phyloP scores from a whole-genome alignment of 2,113 vertebrate genomes.

The Charadrius vociferus region DNA sequence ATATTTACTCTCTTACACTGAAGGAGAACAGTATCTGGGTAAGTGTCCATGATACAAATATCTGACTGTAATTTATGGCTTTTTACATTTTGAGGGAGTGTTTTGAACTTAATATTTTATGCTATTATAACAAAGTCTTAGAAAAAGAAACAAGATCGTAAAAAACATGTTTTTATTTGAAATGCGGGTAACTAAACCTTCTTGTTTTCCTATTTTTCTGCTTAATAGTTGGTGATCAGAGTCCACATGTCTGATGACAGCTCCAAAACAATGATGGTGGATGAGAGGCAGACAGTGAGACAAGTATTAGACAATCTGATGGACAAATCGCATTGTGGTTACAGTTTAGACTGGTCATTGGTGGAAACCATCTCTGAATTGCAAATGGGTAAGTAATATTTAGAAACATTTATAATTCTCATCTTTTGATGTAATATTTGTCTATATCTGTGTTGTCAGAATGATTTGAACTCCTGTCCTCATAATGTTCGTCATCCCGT shows the following conservation, averaged over 20 bases:
- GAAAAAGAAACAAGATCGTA: neutral
- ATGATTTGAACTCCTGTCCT: neutral
- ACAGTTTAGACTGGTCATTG: conserved; percentile 95
- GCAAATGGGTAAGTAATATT: conserved; percentile 89
- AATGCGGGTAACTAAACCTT: neutral
- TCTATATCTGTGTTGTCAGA: neutral
- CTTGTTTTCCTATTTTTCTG: neutral
- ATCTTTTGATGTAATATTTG: neutral
- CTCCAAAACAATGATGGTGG: conserved; percentile 99
- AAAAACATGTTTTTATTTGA: neutral
- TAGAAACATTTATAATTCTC: neutral
- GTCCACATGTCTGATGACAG: conserved; percentile 99
- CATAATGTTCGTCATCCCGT: neutral
- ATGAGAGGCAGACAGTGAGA: conserved; percentile 94
- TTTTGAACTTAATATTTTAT: neutral
- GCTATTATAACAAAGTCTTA: neutral
- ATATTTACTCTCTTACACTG: neutral
- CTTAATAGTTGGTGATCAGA: conserved; percentile 90
- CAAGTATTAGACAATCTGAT: conserved; percentile 96
- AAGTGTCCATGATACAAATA: neutral
- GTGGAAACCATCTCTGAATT: conserved; percentile 95
- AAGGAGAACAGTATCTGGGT: neutral
- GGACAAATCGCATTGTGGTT: conserved; percentile 97
- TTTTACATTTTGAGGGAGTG: neutral
- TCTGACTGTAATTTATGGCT: neutral